phyloP scores from a whole-genome alignment of 2,888 invertebrate species.

The Lycia hirtaria region DNA sequence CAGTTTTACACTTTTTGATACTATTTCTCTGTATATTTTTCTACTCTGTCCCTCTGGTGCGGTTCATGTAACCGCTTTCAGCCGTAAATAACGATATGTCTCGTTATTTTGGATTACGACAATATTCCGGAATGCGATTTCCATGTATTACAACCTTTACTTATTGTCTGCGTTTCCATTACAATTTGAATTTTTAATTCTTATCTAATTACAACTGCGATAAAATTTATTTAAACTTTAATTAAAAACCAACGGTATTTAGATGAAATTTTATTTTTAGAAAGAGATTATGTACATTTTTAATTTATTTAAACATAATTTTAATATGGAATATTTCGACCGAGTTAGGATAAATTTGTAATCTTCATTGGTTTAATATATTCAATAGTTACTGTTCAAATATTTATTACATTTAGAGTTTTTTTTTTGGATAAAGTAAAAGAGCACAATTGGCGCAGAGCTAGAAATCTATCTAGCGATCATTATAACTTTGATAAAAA shows the following conservation, averaged over 20 bases:
- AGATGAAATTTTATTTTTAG: constrained; percentile 11
- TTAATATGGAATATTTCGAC: no score
- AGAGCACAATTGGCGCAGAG: no score
- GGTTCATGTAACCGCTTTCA: constrained; percentile 56
- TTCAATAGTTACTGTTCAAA: no score
- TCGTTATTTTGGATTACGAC: constrained; percentile 78
- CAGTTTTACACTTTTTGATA: neutral
- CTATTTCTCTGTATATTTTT: neutral
- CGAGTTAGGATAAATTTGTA: no score
- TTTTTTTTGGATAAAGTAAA: no score
- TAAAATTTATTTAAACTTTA: constrained; percentile 27
- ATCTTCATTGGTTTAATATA: no score
- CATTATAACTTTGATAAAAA: no score
- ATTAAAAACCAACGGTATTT: constrained; percentile 24
- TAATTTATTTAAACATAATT: no score
- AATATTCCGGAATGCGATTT: constrained; percentile 73
- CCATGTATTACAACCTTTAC: constrained; percentile 34
- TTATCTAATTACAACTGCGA: constrained; percentile 39
- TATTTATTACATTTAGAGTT: no score
- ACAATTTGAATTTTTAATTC: constrained; percentile 48
- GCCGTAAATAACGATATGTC: constrained; percentile 74
- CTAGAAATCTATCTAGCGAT: no score
- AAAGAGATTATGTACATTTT: neutral
- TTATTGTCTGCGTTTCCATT: constrained; percentile 44
- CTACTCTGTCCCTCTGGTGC: constrained; percentile 21